Conservation (phyloP, 2,888 invertebrate genomes). For the Tigriopus californicus region DNA sequence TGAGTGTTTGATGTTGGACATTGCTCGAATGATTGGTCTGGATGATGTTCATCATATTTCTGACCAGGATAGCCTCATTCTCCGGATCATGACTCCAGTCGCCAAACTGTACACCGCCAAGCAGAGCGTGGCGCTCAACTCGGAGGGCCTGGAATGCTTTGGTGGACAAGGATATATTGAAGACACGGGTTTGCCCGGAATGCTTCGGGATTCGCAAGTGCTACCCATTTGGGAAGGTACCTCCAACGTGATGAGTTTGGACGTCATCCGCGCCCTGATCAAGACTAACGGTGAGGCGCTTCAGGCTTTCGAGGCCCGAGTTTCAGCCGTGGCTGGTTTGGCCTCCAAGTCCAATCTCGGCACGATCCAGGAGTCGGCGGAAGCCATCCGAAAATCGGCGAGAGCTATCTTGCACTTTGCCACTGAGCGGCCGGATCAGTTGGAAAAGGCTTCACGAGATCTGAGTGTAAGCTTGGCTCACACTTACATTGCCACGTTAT, state of each 20-base stretch:
- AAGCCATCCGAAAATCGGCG: conserved; percentile 21
- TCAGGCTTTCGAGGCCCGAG: conserved; percentile 22
- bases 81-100: conserved; percentile 35
- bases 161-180: conserved; percentile 40
- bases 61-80: conserved; percentile 25
- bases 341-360: conserved; percentile 9
- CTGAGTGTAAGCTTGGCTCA: conserved; percentile 31
- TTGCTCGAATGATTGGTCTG: conserved; percentile 23
- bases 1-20: conserved; percentile 30
- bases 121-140: conserved; percentile 31
- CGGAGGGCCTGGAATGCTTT: conserved; percentile 35
- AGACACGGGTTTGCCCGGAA: conserved; percentile 34
- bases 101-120: conserved; percentile 36
- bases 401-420: conserved; percentile 20
- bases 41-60: neutral
- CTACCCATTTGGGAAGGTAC: conserved; percentile 40
- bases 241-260: conserved; percentile 36
- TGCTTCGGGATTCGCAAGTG: conserved; percentile 37
- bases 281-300: conserved; percentile 30
- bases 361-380: conserved; percentile 17
- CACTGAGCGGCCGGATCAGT: conserved; percentile 20
- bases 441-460: conserved; percentile 31
- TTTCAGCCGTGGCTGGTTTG: conserved; percentile 9
- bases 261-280: conserved; percentile 33
- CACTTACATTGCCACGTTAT: conserved; percentile 21